These are phyloP conservation scores for Trichonephila clavipes DNA, from an alignment of 1,140 invertebrate genomes.

Conservation along the genomic window DNA sequence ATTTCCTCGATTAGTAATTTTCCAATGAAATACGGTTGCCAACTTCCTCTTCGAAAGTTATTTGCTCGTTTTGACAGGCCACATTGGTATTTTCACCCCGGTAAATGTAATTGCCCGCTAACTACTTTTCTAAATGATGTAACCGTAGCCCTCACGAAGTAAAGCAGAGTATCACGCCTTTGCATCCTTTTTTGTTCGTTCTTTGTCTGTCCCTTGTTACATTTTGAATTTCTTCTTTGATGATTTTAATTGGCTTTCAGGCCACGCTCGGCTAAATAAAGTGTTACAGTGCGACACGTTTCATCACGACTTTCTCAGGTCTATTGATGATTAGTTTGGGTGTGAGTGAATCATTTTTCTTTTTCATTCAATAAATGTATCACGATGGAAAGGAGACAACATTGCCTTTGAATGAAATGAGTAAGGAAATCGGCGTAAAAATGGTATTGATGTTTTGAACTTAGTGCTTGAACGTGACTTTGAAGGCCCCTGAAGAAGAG, in stretches of 20 bases:
- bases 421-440: no score
- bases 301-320: background rate
- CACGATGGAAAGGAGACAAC: background rate
- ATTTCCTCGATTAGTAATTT: background rate
- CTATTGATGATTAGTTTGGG: background rate
- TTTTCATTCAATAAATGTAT: background rate
- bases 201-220: background rate
- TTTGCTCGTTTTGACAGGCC: background rate
- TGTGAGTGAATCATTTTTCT: background rate
- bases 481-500: no score
- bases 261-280: conserved; percentile 18
- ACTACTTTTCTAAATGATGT: background rate
- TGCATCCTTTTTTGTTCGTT: background rate
- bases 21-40: conserved; percentile 19
- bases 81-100: background rate
- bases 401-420: background rate
- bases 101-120: background rate
- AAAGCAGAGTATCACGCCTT: conserved; percentile 7
- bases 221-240: conserved; percentile 1
- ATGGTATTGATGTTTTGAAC: no score
- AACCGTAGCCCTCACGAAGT: background rate
- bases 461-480: no score
- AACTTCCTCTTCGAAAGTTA: background rate
- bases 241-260: conserved; percentile 3
- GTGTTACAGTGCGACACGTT: background rate